Conservation (phyloP, 1,140 invertebrate species). For the Varroa destructor region DNA sequence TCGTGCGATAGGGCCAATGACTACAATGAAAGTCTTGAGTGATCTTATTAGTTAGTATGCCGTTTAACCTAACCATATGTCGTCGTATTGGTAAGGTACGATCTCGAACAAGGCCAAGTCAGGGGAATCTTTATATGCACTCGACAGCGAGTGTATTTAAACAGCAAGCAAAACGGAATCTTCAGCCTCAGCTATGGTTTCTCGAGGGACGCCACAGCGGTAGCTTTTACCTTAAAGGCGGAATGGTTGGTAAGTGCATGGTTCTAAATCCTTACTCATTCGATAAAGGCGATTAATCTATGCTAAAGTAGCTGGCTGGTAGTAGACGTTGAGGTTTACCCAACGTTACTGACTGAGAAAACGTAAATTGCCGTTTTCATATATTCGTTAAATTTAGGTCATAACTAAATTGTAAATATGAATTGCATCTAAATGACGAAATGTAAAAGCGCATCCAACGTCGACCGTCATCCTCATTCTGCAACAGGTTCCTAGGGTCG, state of each 20-base stretch:
- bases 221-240: slow-evolving; percentile 58
- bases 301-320: too few species aligned
- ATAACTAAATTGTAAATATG: too few species aligned
- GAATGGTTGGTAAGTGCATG: slow-evolving; percentile 50
- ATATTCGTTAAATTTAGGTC: too few species aligned
- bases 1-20: too few species aligned
- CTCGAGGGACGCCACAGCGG: slow-evolving; percentile 48
- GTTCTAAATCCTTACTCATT: not conserved
- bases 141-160: slow-evolving; percentile 24
- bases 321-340: not conserved
- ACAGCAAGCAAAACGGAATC: slow-evolving; percentile 14
- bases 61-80: too few species aligned
- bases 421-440: too few species aligned
- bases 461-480: too few species aligned
- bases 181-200: slow-evolving; percentile 34
- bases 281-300: not conserved
- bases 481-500: too few species aligned
- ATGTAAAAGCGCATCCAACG: too few species aligned
- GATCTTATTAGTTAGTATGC: too few species aligned
- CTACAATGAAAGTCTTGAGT: too few species aligned
- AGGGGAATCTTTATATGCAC: slow-evolving; percentile 22
- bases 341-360: slow-evolving; percentile 29
- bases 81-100: not conserved
- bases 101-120: slow-evolving; percentile 8
- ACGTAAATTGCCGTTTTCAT: slow-evolving; percentile 7